Percentiles rank a stretch among this genome's conserved stretches.
Conservation (phyloP, 2,797 vertebrate genomes). For the Falco berigora region DNA sequence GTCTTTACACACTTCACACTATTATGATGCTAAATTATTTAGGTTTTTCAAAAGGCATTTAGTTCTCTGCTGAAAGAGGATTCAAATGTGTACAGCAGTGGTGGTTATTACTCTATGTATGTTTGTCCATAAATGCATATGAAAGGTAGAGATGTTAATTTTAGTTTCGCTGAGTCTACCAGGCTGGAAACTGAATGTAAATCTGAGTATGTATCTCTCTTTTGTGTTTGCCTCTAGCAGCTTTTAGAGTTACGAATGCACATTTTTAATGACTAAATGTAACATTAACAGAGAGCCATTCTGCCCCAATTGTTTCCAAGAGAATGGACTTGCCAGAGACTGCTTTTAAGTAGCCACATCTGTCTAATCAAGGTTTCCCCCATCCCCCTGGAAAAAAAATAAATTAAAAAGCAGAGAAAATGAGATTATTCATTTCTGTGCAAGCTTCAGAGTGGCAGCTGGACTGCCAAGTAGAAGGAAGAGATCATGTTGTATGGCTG, state of each 20-base stretch:
- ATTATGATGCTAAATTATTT: conserved; percentile 7
- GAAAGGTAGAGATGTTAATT: conserved; percentile 40
- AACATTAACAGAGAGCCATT: conserved; percentile 55
- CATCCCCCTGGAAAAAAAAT: neutral
- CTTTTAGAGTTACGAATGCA: conserved; percentile 65
- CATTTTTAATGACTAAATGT: conserved; percentile 68
- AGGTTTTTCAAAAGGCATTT: conserved; percentile 42
- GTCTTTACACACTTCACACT: neutral
- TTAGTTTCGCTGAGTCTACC: conserved; percentile 20
- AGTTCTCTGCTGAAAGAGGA: neutral
- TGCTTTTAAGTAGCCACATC: conserved; percentile 33
- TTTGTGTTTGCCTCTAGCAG: conserved; percentile 57
- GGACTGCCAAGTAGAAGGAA: neutral
- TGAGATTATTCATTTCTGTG: neutral
- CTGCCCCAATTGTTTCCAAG: conserved; percentile 61
- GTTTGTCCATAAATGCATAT: conserved; percentile 11
- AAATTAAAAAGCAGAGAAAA: neutral
- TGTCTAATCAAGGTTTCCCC: neutral
- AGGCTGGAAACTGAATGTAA: conserved; percentile 16
- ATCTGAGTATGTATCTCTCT: conserved; percentile 6
- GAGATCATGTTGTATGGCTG: neutral
- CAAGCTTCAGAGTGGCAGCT: neutral
- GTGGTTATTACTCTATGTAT: neutral
- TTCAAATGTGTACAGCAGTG: neutral
- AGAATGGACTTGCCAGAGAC: conserved; percentile 30